Evolutionary conservation across 2,888 invertebrate species (phyloP).

Genomic region (Nowickia ferox): DNA sequence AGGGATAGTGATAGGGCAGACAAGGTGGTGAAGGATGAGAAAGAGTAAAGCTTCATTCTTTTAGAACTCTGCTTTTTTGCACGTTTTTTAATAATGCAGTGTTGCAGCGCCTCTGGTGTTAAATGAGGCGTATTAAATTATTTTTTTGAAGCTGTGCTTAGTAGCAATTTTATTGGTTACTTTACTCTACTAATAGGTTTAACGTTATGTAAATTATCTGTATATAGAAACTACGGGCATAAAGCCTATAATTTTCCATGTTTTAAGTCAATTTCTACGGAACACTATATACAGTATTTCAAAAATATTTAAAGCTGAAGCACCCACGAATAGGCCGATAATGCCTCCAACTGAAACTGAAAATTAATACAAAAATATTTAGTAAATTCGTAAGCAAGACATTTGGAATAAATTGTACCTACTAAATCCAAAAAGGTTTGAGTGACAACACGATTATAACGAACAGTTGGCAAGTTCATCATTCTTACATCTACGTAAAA

Average conservation of each 20-base stretch:
- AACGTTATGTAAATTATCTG: no score
- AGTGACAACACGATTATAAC: slow-evolving; percentile 76
- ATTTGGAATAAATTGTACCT: slow-evolving; percentile 68
- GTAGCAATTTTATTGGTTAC: no score
- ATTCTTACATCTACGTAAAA: slow-evolving; percentile 74
- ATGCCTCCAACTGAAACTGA: slow-evolving; percentile 77
- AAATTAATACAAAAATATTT: not conserved
- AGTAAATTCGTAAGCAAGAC: not conserved
- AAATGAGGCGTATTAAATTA: no score
- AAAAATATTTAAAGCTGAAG: slow-evolving; percentile 69
- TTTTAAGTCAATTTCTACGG: slow-evolving; percentile 46
- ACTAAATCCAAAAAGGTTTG: slow-evolving; percentile 77
- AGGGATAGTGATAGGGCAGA: no score
- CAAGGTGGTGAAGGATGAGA: no score
- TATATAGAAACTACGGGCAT: no score
- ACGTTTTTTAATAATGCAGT: no score
- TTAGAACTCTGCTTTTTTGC: no score
- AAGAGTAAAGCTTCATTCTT: no score
- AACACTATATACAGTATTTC: slow-evolving; percentile 67
- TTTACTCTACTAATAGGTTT: no score
- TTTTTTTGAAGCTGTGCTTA: no score
- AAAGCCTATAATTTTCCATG: not conserved
- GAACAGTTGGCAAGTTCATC: slow-evolving; percentile 74
- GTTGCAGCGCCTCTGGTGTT: no score
- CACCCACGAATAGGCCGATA: slow-evolving; percentile 75